Conservation (phyloP, 1,140 invertebrate species). For the Drosophila watanabei region DNA sequence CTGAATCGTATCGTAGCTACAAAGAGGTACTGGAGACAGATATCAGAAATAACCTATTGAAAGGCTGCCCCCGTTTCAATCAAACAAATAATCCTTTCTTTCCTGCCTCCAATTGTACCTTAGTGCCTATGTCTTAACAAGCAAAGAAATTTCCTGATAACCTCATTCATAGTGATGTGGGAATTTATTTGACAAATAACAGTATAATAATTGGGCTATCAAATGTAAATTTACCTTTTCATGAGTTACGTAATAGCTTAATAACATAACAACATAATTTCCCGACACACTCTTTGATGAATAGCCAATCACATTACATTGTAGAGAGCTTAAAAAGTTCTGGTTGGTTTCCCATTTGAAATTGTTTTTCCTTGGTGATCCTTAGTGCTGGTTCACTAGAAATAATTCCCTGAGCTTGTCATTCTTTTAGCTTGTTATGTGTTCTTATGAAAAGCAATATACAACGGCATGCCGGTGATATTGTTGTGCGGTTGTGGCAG, state of each 20-base stretch:
- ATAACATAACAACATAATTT: not conserved
- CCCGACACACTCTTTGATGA: not conserved
- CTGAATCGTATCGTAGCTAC: not conserved
- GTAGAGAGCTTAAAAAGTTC: not conserved
- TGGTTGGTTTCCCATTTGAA: slow-evolving; percentile 6
- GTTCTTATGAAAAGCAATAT: not conserved
- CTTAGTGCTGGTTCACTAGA: slow-evolving; percentile 8
- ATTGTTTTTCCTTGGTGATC: not conserved
- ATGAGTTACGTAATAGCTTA: not conserved
- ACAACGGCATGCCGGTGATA: not conserved
- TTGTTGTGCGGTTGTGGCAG: slow-evolving; percentile 19
- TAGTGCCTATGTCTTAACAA: not conserved
- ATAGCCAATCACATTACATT: not conserved
- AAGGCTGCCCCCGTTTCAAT: not conserved
- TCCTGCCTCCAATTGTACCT: no score
- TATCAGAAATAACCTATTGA: slow-evolving; percentile 1
- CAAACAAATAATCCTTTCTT: not conserved
- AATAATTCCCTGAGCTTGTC: slow-evolving; percentile 23
- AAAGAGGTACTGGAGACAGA: not conserved
- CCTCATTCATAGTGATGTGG: not conserved
- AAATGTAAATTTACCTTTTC: not conserved
- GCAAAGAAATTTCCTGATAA: not conserved
- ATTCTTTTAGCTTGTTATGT: slow-evolving; percentile 12
- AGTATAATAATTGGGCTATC: not conserved
- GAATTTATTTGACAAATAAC: not conserved